phyloP scores from a whole-genome alignment of 2,113 vertebrate species.

The Pygathrix nemaeus region DNA sequence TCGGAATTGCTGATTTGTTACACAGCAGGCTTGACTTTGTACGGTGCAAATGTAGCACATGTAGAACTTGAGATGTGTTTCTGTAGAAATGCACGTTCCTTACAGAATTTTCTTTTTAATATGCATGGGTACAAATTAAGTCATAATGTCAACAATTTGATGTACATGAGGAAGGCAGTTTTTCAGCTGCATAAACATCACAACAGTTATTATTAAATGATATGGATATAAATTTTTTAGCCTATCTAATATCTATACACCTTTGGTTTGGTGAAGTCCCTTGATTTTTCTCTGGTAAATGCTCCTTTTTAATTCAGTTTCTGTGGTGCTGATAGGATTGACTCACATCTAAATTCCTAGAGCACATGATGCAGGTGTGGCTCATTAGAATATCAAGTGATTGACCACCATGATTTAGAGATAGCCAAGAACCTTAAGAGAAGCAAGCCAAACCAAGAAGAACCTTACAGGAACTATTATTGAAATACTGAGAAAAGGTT shows the following conservation, averaged over 20 bases:
- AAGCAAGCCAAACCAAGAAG: not conserved
- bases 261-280: not conserved
- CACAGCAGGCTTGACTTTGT: not conserved
- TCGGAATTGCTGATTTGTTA: not conserved
- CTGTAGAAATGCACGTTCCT: not conserved
- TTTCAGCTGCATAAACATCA: not conserved
- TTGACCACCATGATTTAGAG: not conserved
- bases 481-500: not conserved
- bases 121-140: not conserved
- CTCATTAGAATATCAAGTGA: not conserved
- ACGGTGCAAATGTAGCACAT: not conserved
- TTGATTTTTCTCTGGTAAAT: not conserved
- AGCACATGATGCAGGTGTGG: not conserved
- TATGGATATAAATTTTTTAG: not conserved
- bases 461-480: not conserved
- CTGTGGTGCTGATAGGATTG: not conserved
- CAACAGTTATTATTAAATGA: not conserved
- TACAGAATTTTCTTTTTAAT: not conserved
- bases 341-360: not conserved
- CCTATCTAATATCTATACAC: not conserved
- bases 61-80: not conserved
- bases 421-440: not conserved
- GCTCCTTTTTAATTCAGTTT: not conserved
- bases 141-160: not conserved
- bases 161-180: not conserved